phyloP scores from a whole-genome alignment of 53 echinoderm and acorn worm genomes.

The Actinopyga echinites region DNA sequence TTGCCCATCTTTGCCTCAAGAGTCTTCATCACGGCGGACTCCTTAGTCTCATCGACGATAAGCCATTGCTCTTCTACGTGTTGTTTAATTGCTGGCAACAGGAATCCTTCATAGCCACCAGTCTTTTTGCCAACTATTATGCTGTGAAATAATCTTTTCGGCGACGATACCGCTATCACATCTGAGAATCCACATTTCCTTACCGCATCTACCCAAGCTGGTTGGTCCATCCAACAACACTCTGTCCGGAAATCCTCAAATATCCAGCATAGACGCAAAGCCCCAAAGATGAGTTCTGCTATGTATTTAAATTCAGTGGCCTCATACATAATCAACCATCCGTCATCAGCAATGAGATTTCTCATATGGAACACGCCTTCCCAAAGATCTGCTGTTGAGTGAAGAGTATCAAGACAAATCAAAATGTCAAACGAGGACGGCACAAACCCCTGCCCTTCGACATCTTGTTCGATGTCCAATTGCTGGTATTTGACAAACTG shows the following conservation, averaged over 20 bases:
- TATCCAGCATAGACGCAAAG: conserved; percentile 78
- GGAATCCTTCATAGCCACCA: conserved; percentile 41
- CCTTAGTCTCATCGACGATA: background rate
- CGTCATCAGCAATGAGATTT: conserved; percentile 66
- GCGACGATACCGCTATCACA: conserved; percentile 68
- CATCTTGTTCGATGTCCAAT: conserved; percentile 81
- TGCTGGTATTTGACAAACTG: conserved; percentile 84
- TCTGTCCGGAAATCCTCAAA: conserved; percentile 74
- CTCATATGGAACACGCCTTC: conserved; percentile 59
- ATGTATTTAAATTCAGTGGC: conserved; percentile 70
- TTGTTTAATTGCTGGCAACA: conserved; percentile 9
- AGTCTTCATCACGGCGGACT: background rate
- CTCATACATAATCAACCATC: conserved; percentile 68
- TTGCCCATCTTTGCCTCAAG: background rate
- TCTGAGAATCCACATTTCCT: conserved; percentile 62
- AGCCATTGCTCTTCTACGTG: background rate
- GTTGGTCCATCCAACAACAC: conserved; percentile 73
- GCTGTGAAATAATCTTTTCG: conserved; percentile 80
- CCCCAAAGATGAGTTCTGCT: conserved; percentile 79
- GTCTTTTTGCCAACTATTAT: conserved; percentile 77
- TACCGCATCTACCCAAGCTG: conserved; percentile 59
- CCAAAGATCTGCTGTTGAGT: conserved; percentile 71
- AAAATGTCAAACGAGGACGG: conserved; percentile 81
- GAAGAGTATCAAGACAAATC: conserved; percentile 83
- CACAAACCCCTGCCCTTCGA: conserved; percentile 79